A percentile compares a stretch with the other conserved stretches of the same genome.
phyloP scores from a whole-genome alignment of 2,113 vertebrate species.

The Ranitomeya imitator region DNA sequence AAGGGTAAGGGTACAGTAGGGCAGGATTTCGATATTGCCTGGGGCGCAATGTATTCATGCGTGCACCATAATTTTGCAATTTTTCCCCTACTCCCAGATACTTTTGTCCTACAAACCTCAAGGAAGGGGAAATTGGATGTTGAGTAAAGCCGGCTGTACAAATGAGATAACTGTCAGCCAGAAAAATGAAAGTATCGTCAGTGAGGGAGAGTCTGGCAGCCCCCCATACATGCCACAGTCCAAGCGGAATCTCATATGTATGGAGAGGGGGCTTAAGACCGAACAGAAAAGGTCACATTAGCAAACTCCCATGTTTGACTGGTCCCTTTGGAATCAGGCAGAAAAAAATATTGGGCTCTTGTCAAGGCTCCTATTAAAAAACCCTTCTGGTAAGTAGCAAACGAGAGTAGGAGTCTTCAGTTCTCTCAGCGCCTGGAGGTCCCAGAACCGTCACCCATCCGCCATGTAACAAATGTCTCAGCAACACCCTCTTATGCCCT shows the following conservation, averaged over 20 bases:
- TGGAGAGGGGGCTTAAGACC: neutral
- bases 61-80: neutral
- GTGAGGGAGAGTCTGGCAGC: slow-evolving; percentile 8
- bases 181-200: slow-evolving; percentile 22
- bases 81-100: slow-evolving; percentile 9
- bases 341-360: neutral
- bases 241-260: slow-evolving; percentile 16
- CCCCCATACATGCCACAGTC: neutral
- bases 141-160: slow-evolving; percentile 24
- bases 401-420: no score
- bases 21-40: neutral
- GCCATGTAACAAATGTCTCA: no score
- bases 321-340: neutral
- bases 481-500: no score
- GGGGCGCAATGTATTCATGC: neutral
- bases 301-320: neutral
- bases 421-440: no score
- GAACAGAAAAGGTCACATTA: neutral
- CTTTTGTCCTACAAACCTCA: slow-evolving; percentile 24
- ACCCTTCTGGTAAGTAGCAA: no score
- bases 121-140: slow-evolving; percentile 25
- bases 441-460: no score
- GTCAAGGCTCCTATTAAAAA: neutral
- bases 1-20: neutral
- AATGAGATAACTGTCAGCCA: slow-evolving; percentile 20